phyloP scores from a whole-genome alignment of 2,113 vertebrate species.

The Callospermophilus lateralis region DNA sequence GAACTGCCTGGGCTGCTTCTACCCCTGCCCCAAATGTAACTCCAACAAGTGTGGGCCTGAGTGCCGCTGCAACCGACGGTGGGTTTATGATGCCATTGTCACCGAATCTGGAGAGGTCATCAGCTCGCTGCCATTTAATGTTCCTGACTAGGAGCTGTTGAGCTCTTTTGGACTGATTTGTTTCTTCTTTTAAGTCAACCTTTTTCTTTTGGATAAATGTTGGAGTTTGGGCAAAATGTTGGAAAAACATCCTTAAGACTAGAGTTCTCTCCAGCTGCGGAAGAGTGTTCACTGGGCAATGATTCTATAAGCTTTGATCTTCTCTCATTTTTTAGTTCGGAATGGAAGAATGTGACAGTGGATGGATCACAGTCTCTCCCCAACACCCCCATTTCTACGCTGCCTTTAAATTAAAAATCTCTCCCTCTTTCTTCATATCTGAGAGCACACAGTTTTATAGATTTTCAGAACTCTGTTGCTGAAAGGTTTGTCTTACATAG shows the following conservation, averaged over 20 bases:
- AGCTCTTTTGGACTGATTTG: neutral
- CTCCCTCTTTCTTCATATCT: neutral
- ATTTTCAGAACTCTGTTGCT: neutral
- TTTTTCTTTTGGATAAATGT: constrained; percentile 42
- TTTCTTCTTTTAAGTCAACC: neutral
- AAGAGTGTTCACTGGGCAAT: fast-evolving
- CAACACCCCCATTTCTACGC: neutral
- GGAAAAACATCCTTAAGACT: neutral
- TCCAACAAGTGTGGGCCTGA: constrained; percentile 89
- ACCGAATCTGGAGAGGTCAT: constrained; percentile 85
- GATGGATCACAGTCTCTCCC: neutral
- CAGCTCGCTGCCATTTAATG: constrained; percentile 80
- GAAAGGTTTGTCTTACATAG: neutral
- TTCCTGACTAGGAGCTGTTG: constrained; percentile 74
- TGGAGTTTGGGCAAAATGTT: neutral
- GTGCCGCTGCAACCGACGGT: constrained; percentile 88
- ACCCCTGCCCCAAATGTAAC: constrained; percentile 89
- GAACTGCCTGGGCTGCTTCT: constrained; percentile 90
- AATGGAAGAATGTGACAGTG: too few relatives aligned
- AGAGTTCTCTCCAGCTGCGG: neutral
- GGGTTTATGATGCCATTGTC: constrained; percentile 87
- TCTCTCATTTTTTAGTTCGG: neutral
- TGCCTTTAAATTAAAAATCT: neutral
- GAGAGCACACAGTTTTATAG: constrained; percentile 9
- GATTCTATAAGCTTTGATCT: neutral